Evolutionary conservation across 1,140 invertebrate genomes (phyloP), one percentile per base, ranked within the genome.

Genomic region (Pseudomyrmex pallidus): DNA sequence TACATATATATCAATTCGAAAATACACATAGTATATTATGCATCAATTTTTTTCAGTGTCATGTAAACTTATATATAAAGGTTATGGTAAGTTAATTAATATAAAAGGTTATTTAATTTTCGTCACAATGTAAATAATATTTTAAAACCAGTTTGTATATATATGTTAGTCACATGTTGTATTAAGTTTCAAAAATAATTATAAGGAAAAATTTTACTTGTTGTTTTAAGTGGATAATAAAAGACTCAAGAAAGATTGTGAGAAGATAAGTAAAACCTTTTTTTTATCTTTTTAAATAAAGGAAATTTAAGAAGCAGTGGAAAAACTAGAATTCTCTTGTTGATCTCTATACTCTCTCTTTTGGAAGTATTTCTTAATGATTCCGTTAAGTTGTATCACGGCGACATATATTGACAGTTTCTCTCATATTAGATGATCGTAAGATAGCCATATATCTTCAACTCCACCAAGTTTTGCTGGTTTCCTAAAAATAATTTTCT

Each of bases 401-500:
- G 12, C 25, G 10, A 25, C 10, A 17, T 35, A 35, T 48, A 57
- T 57, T 2, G 13, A 48, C 0, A 74, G 62, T 2, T 35, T n/a
- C 22, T 10, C 10, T 13, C 46, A 12, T 8, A 44, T 68, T 68
- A n/a, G 15, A 57, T 8, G 12, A 46, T 66, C 46, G 35, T 17
- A 57, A 67, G 1, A 15, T 48, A 66, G 13, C 9, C 50, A 2
- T 72, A 50, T 61, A 72, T 80, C 54, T 70, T 80, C 20, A 46
- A 70, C 13, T 46, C 56, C 72, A 63, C 72, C 25, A 35, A 35
- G 35, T 35, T 35, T 63, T 46, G 85, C 68, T 67, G 64, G 46
- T 84, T 74, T 59, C 83, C 84, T 86, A 86, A 87, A 89, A 91
- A 91, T 90, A 90, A 90, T 86, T 86, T 54, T 62, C 74, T 70